phyloP scores from a whole-genome alignment of 2,113 vertebrate genomes.

The Psilopsiagon aymara region DNA sequence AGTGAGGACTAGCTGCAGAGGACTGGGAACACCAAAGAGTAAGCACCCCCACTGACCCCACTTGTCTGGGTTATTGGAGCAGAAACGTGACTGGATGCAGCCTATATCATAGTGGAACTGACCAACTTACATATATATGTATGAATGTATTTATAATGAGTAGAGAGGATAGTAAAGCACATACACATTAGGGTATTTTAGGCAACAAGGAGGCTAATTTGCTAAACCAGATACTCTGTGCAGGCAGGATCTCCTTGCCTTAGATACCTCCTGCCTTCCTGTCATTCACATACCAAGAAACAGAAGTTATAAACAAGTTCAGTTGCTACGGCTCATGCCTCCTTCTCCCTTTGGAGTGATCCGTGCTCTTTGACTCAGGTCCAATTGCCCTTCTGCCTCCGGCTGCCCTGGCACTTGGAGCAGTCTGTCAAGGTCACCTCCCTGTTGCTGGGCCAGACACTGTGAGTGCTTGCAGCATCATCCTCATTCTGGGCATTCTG shows the following conservation, averaged over 20 bases:
- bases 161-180: neutral
- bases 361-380: neutral
- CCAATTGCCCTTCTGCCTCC: neutral
- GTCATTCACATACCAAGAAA: conserved; percentile 26
- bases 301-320: conserved; percentile 45
- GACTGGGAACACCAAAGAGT: neutral
- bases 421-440: conserved; percentile 62
- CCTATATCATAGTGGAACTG: neutral
- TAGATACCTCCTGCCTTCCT: conserved; percentile 31
- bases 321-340: conserved; percentile 40
- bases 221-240: neutral
- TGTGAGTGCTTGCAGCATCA: neutral
- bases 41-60: neutral
- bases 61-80: neutral
- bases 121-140: neutral
- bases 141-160: neutral
- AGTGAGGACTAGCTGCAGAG: neutral
- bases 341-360: neutral
- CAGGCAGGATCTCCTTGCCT: neutral
- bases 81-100: neutral
- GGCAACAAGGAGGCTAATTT: neutral
- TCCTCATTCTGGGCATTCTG: conserved; percentile 46
- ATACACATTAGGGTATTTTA: neutral
- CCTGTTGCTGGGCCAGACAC: neutral
- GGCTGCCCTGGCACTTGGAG: conserved; percentile 25